Evolutionary conservation across 2,888 invertebrate genomes (phyloP), one percentile per base, ranked within the genome.

Genomic region (Gnatocerus cornutus): DNA sequence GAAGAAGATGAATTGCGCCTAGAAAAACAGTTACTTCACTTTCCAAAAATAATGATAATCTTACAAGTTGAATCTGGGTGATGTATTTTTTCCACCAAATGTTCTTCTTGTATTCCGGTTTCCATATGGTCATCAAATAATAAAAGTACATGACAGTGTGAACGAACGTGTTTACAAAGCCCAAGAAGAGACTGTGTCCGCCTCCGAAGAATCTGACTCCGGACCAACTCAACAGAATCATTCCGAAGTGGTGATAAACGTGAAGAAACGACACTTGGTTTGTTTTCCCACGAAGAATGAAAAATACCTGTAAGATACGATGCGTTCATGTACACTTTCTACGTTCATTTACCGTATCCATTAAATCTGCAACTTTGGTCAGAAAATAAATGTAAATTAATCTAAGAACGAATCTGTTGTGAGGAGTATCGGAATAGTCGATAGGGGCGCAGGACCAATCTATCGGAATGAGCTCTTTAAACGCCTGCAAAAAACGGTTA

Each of bases 31-130:
- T 45, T 14, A 43, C 27, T 16, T 59, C 9, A 33, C 1, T 1
- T 4, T 45, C 29, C 27, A 14, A 43, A 9, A 13, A 0, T 27
- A 16, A 33, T 37, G 1, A 29, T n/a, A 46, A 27, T 84, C 87
- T 86, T 84, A 90, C 89, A 81, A 96, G 88, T 85, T 97, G 96
- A 76, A 96, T 80, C 79, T 92, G 93, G 0, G 96, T 96, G 69
- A 97, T 91, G 78, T 93, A 88, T 73, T 92, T 93, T 82, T 96
- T 96, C 92, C 95, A 93, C 92, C 93, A 93, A 0, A 92, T 82
- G 59, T 91, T 90, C 68, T 90, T 86, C 74, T 92, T 91, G 78
- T 91, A 88, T 50, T 88, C 87, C 0, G 93, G 92, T 45, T 92
- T 88, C 66, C 91, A 85, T 0, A 94, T 93, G 0, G 93, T 89